phyloP scores from a whole-genome alignment of 2,113 vertebrate species.

The Puma concolor region DNA sequence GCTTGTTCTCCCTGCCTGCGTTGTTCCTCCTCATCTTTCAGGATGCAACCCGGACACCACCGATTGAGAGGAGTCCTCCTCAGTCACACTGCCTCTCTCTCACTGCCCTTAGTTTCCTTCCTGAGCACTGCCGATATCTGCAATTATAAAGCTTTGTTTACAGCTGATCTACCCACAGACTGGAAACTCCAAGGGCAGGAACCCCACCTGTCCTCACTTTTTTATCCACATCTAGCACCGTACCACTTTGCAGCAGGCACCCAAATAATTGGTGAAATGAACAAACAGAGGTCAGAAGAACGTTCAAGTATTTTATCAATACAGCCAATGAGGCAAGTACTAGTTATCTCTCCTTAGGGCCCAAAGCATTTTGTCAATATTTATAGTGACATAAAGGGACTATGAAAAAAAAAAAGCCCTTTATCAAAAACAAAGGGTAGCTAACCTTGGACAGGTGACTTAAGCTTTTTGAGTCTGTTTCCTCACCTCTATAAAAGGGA shows the following conservation, averaged over 20 bases:
- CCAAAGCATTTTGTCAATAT: constrained; percentile 32
- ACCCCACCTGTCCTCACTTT: not conserved
- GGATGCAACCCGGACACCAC: not conserved
- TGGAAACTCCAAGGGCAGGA: not conserved
- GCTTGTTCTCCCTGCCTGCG: not conserved
- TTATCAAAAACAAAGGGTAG: not conserved
- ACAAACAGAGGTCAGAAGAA: not conserved
- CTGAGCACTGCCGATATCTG: not conserved
- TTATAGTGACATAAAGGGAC: not conserved
- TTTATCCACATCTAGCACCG: not conserved
- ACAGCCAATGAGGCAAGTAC: not conserved
- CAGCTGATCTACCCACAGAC: not conserved
- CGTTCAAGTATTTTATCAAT: not conserved
- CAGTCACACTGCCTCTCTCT: not conserved
- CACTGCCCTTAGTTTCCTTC: not conserved
- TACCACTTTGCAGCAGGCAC: not conserved
- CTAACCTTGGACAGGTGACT: not conserved
- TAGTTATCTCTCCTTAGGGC: not conserved
- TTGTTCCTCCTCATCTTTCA: not conserved
- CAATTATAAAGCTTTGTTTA: not conserved
- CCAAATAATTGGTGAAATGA: not conserved
- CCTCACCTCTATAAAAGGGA: not conserved
- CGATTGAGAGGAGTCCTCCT: not conserved
- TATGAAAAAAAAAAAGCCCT: constrained; percentile 14
- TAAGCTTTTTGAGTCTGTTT: not conserved